A percentile compares a stretch with the other conserved stretches of the same genome.
Conservation (phyloP, 2,888 invertebrate species). For the Lagria hirta region DNA sequence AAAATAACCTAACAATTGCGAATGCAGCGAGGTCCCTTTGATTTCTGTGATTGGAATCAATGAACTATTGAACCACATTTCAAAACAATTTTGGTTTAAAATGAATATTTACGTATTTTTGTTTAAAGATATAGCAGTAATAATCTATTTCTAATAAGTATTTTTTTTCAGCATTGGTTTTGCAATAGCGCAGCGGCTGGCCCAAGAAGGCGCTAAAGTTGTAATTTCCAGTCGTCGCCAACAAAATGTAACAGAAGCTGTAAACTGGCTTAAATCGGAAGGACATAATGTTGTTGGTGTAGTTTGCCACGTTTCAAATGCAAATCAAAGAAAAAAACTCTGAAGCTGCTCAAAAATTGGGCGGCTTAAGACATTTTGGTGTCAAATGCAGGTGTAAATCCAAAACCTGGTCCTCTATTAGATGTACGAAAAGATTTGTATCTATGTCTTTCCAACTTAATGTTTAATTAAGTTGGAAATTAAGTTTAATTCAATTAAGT, state of each 20-base stretch:
- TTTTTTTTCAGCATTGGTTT: constrained; percentile 75
- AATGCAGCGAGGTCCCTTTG: too few species aligned
- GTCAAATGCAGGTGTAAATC: constrained; percentile 95
- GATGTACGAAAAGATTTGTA: constrained; percentile 57
- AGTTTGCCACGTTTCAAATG: constrained; percentile 87
- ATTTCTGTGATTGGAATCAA: too few species aligned
- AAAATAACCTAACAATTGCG: too few species aligned
- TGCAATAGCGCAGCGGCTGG: constrained; percentile 84
- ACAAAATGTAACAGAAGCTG: constrained; percentile 78
- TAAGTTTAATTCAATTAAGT: constrained; percentile 8
- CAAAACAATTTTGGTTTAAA: too few species aligned
- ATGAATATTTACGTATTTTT: too few species aligned
- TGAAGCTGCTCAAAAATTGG: constrained; percentile 64
- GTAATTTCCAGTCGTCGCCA: constrained; percentile 89
- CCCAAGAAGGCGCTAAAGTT: constrained; percentile 87
- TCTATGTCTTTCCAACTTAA: too few species aligned
- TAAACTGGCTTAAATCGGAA: constrained; percentile 66
- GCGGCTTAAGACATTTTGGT: constrained; percentile 90
- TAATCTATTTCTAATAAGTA: too few species aligned
- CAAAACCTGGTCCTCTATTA: constrained; percentile 74
- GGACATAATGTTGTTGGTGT: constrained; percentile 61
- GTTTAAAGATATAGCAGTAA: too few species aligned
- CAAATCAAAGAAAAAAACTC: constrained; percentile 74
- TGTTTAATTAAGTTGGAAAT: constrained; percentile 8
- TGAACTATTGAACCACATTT: too few species aligned